These are phyloP conservation scores for Pseudachorutes palmiensis DNA, from an alignment of 1,140 invertebrate genomes.

Conservation along the genomic window DNA sequence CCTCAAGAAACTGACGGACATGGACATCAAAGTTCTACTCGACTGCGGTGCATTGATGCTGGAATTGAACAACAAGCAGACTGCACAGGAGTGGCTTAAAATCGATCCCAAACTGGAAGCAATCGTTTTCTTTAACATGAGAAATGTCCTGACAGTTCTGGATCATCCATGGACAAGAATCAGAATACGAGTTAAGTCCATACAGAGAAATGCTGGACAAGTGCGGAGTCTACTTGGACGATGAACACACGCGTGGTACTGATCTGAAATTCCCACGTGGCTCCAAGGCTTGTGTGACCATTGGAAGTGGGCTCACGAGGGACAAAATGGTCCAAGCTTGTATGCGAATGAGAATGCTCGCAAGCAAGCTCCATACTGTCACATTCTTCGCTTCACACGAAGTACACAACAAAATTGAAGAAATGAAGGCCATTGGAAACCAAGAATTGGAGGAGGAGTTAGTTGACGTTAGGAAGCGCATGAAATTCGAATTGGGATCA, in stretches of 20 bases:
- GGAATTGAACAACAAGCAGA: constrained; percentile 27
- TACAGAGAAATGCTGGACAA: constrained; percentile 16
- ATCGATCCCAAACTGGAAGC: constrained; percentile 15
- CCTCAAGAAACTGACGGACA: constrained; percentile 13
- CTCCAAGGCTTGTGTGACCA: constrained; percentile 25
- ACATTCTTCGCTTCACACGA: constrained; percentile 30
- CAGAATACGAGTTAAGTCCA: constrained; percentile 17
- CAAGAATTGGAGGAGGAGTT: too few relatives aligned
- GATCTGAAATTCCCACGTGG: constrained; percentile 30
- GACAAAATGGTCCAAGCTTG: constrained; percentile 36
- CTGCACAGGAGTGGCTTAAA: constrained; percentile 31
- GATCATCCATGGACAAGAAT: not conserved
- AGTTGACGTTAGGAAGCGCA: not conserved
- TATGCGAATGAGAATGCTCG: constrained; percentile 30
- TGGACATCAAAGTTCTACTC: constrained; percentile 19
- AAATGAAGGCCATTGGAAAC: not conserved
- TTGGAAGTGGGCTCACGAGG: constrained; percentile 31
- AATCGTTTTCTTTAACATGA: constrained; percentile 30
- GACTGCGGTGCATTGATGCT: constrained; percentile 35
- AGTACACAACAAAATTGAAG: constrained; percentile 27
- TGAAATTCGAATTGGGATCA: too few relatives aligned
- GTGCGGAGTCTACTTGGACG: constrained; percentile 34
- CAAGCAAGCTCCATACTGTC: constrained; percentile 24
- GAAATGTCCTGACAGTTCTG: constrained; percentile 24
- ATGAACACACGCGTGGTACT: constrained; percentile 34